A percentile compares a stretch with the other conserved stretches of the same genome.
Conservation (phyloP, 2,113 vertebrate genomes). For the Perognathus longimembris region DNA sequence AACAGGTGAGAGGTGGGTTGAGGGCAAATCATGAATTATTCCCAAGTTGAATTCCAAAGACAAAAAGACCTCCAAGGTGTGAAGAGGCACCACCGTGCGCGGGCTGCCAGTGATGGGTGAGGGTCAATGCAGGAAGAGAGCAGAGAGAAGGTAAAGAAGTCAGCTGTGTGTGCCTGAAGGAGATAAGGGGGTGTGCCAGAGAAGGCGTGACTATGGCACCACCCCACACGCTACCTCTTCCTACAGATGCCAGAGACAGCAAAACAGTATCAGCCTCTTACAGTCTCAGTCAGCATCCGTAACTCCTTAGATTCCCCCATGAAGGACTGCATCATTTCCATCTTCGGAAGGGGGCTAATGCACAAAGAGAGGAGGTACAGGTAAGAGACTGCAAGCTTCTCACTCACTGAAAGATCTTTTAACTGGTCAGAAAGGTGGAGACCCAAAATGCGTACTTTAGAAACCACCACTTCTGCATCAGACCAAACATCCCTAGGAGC, state of each 20-base stretch:
- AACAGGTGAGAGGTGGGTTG: neutral
- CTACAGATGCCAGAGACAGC: constrained; percentile 82
- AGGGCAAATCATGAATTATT: neutral
- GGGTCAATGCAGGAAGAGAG: neutral
- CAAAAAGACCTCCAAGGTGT: neutral
- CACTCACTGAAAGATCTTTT: neutral
- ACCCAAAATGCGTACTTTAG: neutral
- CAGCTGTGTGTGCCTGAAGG: neutral
- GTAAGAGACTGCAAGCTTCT: constrained; percentile 73
- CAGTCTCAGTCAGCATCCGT: constrained; percentile 80
- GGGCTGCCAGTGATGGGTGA: neutral
- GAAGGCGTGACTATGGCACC: neutral
- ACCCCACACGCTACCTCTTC: constrained; percentile 49
- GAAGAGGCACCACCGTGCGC: neutral
- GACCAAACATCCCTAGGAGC: neutral
- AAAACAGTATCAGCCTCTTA: constrained; percentile 62
- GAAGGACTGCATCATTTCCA: constrained; percentile 83
- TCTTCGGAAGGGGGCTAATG: constrained; percentile 88
- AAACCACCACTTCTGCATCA: neutral
- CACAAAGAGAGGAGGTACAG: constrained; percentile 82
- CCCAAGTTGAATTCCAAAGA: neutral
- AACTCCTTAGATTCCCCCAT: constrained; percentile 85
- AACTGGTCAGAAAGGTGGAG: constrained; percentile 4
- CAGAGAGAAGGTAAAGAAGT: neutral
- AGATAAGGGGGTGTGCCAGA: neutral